Base-by-base conservation (phyloP, 2,113 vertebrate genomes). In the Sylvilagus bachmani region DNA sequence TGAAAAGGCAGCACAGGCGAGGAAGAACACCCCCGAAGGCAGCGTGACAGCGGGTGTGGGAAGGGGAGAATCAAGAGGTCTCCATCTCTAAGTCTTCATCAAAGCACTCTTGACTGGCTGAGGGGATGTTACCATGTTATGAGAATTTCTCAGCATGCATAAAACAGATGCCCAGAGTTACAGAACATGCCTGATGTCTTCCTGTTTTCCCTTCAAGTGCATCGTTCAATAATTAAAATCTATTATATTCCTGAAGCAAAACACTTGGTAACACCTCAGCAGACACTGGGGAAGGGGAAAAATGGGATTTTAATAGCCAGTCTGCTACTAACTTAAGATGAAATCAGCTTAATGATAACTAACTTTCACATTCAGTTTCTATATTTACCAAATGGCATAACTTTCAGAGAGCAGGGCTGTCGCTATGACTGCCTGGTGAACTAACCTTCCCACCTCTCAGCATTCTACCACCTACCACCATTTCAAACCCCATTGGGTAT, bases 181-280 rank as follows among this genome's bases (percentile, higher is more conserved):
- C 1, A 38, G n/a, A 77, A 33, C 16, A 69, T 73, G 62, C 78
- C 73, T 86, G 10, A 79, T 55, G 82, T 90, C 53, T 75, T 79
- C n/a, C 75, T 69, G 67, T 31, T 84, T 95, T 95, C 78, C 86
- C n/a, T 89, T 79, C 80, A 93, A 97, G 73, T 81, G 44, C 29
- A 64, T n/a, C 25, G 0, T 49, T 94, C 92, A 91, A 10, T 94
- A 91, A 94, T 96, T 86, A 91, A 94, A 96, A 91, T 71, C 89
- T 86, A 58, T 95, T 96, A 36, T 84, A 62, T 89, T 86, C 61
- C 89, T 91, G 91, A 88, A 95, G 94, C 61, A 85, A 95, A 96
- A 89, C 90, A 92, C 84, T 96, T 82, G 75, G 75, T 84, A 94
- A 89, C n/a, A 90, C 77, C 73, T 93, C 70, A 71, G 74, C 64